Percentiles rank a stretch among this genome's conserved stretches.
These are phyloP conservation scores for Hydrolagus affinis DNA, from an alignment of 2,113 vertebrate genomes.

Conservation along the genomic window DNA sequence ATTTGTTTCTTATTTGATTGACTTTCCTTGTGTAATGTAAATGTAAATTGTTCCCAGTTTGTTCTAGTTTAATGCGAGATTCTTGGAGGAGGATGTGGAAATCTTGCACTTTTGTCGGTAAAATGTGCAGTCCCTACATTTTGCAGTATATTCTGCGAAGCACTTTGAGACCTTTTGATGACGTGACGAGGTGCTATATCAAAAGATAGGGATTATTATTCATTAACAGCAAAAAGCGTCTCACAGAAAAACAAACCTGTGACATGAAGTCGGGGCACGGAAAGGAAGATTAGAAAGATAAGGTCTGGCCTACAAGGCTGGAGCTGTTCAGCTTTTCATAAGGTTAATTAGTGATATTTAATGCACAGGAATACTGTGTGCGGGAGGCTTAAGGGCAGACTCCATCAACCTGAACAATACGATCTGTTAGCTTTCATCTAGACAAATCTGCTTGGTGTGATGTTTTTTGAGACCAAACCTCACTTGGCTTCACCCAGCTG, in stretches of 20 bases:
- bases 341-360: slow-evolving; percentile 11
- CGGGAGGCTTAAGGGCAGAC: not conserved
- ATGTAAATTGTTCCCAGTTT: not conserved
- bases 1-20: not conserved
- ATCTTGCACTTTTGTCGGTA: not conserved
- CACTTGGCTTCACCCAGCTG: not conserved
- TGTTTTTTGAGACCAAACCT: slow-evolving; percentile 8
- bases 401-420: slow-evolving; percentile 2
- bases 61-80: not conserved
- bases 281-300: not conserved
- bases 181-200: too few species aligned
- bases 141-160: too few species aligned
- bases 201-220: too few species aligned
- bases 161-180: too few species aligned
- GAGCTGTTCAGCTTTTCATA: slow-evolving; percentile 13
- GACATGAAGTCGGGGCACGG: not conserved
- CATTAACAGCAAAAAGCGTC: too few species aligned
- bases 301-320: slow-evolving; percentile 7
- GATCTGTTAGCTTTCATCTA: not conserved
- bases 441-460: slow-evolving; percentile 2
- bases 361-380: slow-evolving; percentile 8
- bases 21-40: not conserved
- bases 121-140: too few species aligned
- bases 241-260: not conserved
- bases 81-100: not conserved